Evolutionary conservation across 2,113 vertebrate genomes (phyloP), one percentile per base, ranked within the genome.

Genomic region (Centropus unirufus): DNA sequence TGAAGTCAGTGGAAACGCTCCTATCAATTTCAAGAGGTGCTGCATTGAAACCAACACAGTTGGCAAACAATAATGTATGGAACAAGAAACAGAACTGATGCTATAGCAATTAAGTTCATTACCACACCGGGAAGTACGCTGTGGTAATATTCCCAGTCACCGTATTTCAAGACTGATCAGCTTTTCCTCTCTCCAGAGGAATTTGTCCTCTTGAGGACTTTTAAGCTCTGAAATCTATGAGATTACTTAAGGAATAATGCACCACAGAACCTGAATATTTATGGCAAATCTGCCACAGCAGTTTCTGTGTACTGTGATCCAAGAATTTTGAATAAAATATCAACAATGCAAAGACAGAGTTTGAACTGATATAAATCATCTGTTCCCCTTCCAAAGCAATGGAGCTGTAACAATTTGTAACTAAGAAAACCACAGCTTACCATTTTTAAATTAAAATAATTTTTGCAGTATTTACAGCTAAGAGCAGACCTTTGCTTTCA

Each of bases 251-350:
- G 52, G 64, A 86, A 69, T 63, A 95, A 81, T 6, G 29, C 30
- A 89, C 49, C 57, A 22, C 90, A 81, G 52, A 92, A 88, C 40
- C 57, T 61, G 85, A 80, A 91, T 93, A 90, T 86, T 77, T 91
- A 88, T 92, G 72, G 68, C 23, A 93, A 90, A 89, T 82, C 76
- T 40, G 89, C 76, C 61, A 1, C 76, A 94, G 64, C 2, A 4
- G 72, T 89, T 96, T 92, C 68, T 61, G 77, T 5, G 22, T 23
- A 61, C 34, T 42, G 27, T 19, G 34, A 88, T 83, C 76, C 88
- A 92, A 93, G 79, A 83, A 86, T 36, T 78, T 47, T 72, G 79
- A 94, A 87, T 72, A 93, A 89, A 94, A 90, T n/a, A 77, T 54
- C 47, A 61, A 47, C 64, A 75, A 83, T 4, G 14, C 68, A 69